Conservation (phyloP, 2,797 vertebrate species). For the Valencia hispanica region DNA sequence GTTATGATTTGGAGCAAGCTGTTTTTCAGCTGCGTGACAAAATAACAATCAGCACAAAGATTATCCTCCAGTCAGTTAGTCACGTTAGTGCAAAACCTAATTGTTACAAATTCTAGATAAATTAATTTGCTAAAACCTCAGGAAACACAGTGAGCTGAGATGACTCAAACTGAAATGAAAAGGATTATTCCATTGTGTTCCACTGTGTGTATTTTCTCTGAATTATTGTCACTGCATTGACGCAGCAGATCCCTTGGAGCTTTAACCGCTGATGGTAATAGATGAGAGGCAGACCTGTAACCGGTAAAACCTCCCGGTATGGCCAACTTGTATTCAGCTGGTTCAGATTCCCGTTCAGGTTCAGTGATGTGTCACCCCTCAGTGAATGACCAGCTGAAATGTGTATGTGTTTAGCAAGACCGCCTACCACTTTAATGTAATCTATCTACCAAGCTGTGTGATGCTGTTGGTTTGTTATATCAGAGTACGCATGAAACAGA, state of each 20-base stretch:
- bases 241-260: not conserved
- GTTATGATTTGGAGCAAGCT: not conserved
- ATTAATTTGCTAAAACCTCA: not conserved
- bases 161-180: not conserved
- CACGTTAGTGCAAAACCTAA: not conserved
- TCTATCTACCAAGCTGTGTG: conserved; percentile 14
- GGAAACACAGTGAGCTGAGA: not conserved
- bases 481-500: not conserved
- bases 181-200: not conserved
- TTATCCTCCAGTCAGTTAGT: not conserved
- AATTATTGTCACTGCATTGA: not conserved
- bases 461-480: conserved; percentile 26
- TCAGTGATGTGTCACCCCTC: conserved; percentile 42
- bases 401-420: conserved; percentile 21
- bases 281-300: conserved; percentile 40
- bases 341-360: conserved; percentile 67
- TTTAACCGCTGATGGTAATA: conserved; percentile 13
- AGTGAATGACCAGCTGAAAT: conserved; percentile 36
- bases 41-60: conserved; percentile 1
- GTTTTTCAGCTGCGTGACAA: not conserved
- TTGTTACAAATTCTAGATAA: not conserved
- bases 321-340: conserved; percentile 53
- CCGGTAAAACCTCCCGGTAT: conserved; percentile 13
- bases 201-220: not conserved
- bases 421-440: conserved; percentile 10